A percentile compares a stretch with the other conserved stretches of the same genome.
These are phyloP conservation scores for Metalampra italica DNA, from an alignment of 2,888 invertebrate species.

Conservation along the genomic window DNA sequence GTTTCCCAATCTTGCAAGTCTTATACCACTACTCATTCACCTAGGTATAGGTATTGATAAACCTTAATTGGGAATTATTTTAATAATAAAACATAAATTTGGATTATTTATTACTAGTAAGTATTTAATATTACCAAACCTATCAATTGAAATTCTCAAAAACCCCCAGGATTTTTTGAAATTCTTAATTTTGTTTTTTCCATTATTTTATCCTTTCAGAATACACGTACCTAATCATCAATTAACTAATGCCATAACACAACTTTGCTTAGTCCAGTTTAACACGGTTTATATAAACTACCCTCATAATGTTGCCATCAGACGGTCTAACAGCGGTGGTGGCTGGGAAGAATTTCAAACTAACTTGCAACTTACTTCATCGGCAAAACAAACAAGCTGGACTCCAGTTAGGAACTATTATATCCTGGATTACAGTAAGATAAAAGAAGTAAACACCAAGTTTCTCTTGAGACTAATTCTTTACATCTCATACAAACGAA, in stretches of 20 bases:
- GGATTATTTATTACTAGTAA: too few relatives aligned
- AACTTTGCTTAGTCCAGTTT: conserved; percentile 18
- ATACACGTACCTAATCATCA: too few relatives aligned
- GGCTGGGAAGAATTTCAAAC: conserved; percentile 52
- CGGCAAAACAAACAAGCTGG: conserved; percentile 59
- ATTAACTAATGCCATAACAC: conserved; percentile 10
- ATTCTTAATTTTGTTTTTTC: too few relatives aligned
- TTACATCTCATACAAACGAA: neutral
- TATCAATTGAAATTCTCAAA: too few relatives aligned
- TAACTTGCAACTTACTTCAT: conserved; percentile 52
- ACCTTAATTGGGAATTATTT: too few relatives aligned
- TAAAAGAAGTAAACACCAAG: conserved; percentile 43
- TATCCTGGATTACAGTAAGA: conserved; percentile 55
- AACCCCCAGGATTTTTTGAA: too few relatives aligned
- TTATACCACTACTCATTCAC: too few relatives aligned
- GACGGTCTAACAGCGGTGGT: conserved; percentile 29
- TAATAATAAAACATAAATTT: too few relatives aligned
- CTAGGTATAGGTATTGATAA: too few relatives aligned
- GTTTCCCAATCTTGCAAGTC: too few relatives aligned
- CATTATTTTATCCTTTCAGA: too few relatives aligned
- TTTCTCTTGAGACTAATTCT: conserved; percentile 25
- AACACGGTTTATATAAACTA: conserved; percentile 20
- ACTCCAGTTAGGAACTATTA: conserved; percentile 64
- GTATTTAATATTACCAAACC: too few relatives aligned
- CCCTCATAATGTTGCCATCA: conserved; percentile 34